phyloP scores from a whole-genome alignment of 2,888 invertebrate species.

The Andrena hattorfiana region DNA sequence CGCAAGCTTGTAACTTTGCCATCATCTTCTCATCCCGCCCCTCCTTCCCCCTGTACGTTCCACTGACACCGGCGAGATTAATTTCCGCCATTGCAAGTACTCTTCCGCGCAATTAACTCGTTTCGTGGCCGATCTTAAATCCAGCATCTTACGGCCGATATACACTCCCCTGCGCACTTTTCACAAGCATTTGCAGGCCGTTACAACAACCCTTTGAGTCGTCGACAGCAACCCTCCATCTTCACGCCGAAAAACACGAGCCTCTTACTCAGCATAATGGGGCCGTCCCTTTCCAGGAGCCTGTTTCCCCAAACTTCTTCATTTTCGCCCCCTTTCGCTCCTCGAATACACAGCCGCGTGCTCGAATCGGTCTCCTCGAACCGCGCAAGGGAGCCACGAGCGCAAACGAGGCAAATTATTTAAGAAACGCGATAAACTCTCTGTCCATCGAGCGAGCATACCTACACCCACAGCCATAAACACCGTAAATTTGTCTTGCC shows the following conservation, averaged over 20 bases:
- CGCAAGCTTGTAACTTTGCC: conserved; percentile 65
- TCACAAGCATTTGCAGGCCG: background rate
- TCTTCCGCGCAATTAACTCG: conserved; percentile 27
- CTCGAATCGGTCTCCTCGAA: conserved; percentile 13
- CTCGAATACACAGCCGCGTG: background rate
- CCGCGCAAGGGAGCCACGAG: too few species aligned
- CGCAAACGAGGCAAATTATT: conserved; percentile 3
- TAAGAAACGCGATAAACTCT: conserved; percentile 29
- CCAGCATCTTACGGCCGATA: background rate
- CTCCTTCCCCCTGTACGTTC: background rate
- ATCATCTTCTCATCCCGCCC: conserved; percentile 56
- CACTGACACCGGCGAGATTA: conserved; percentile 37
- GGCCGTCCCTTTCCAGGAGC: background rate
- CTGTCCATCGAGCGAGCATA: background rate
- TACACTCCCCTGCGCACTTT: too few species aligned
- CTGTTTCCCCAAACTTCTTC: conserved; percentile 21
- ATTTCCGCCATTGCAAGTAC: conserved; percentile 25
- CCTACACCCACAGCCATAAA: conserved; percentile 36
- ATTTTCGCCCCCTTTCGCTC: background rate
- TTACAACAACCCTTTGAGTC: background rate
- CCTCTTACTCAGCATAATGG: background rate
- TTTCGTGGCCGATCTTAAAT: background rate
- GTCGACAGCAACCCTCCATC: background rate
- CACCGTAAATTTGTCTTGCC: conserved; percentile 39
- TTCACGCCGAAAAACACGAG: conserved; percentile 20